phyloP scores from a whole-genome alignment of 35 echinoderm and acorn worm genomes.

The Ptychodera flava region DNA sequence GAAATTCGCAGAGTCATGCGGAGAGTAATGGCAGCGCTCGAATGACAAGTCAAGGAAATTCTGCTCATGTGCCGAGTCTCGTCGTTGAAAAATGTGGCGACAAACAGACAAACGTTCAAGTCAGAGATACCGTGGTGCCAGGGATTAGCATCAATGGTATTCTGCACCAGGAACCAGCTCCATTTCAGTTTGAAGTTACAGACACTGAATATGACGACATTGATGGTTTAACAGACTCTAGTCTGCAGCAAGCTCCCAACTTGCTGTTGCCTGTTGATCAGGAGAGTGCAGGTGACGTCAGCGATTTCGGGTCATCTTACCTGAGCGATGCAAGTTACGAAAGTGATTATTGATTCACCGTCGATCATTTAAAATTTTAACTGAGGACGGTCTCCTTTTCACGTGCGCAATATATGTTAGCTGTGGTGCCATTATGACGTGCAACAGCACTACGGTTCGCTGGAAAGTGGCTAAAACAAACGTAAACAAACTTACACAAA shows the following conservation, averaged over 20 bases:
- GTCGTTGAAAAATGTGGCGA: neutral
- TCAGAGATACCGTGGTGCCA: neutral
- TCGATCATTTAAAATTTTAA: too few species aligned
- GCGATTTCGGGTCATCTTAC: neutral
- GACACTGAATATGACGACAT: neutral
- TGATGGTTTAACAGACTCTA: neutral
- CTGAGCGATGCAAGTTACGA: neutral
- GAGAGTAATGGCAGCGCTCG: neutral
- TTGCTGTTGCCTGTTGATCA: neutral
- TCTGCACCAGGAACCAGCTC: neutral
- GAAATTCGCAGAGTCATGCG: neutral
- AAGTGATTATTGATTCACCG: neutral
- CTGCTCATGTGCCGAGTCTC: neutral
- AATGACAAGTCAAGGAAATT: neutral
- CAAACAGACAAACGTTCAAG: neutral
- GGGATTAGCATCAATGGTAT: neutral
- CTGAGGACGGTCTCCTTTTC: too few species aligned
- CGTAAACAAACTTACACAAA: too few species aligned
- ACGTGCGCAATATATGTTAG: too few species aligned
- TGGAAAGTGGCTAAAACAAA: too few species aligned
- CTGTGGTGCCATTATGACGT: too few species aligned
- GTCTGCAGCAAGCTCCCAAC: neutral
- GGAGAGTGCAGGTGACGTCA: neutral
- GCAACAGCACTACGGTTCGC: too few species aligned
- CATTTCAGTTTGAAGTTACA: neutral